A percentile compares a stretch with the other conserved stretches of the same genome.
Evolutionary conservation across 1,140 invertebrate genomes (phyloP).

Genomic region (Metopolophium dirhodum): DNA sequence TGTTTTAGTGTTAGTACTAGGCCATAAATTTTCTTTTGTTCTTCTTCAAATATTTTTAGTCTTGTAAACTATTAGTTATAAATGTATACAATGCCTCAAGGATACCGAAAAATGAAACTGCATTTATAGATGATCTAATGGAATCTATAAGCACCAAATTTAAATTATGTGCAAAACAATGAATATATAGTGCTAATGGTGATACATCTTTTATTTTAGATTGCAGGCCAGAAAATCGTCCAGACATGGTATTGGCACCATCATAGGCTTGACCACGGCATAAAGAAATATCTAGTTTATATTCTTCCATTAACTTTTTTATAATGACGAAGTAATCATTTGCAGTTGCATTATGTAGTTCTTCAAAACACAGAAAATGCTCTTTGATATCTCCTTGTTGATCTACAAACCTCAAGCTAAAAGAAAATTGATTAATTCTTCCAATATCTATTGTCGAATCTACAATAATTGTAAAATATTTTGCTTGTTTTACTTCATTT

Average conservation of each 20-base stretch:
- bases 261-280: constrained; percentile 42
- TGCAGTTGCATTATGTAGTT: too few species aligned
- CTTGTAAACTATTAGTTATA: constrained; percentile 34
- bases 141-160: constrained; percentile 34
- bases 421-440: too few species aligned
- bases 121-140: constrained; percentile 1
- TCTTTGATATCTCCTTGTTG: too few species aligned
- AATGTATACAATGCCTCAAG: constrained; percentile 20
- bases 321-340: too few species aligned
- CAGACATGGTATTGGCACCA: constrained; percentile 44
- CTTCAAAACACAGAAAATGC: too few species aligned
- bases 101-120: not conserved
- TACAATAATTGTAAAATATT: too few species aligned
- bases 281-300: too few species aligned
- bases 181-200: constrained; percentile 23
- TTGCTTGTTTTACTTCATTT: too few species aligned
- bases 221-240: constrained; percentile 11
- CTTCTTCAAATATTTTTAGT: constrained; percentile 25
- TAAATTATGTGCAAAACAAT: constrained; percentile 48
- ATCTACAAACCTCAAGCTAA: too few species aligned
- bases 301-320: too few species aligned
- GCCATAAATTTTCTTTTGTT: constrained; percentile 21
- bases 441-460: too few species aligned
- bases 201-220: not conserved
- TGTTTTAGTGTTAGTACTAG: constrained; percentile 12